Conservation (phyloP, 1,140 invertebrate species). For the Dinoponera quadriceps region DNA sequence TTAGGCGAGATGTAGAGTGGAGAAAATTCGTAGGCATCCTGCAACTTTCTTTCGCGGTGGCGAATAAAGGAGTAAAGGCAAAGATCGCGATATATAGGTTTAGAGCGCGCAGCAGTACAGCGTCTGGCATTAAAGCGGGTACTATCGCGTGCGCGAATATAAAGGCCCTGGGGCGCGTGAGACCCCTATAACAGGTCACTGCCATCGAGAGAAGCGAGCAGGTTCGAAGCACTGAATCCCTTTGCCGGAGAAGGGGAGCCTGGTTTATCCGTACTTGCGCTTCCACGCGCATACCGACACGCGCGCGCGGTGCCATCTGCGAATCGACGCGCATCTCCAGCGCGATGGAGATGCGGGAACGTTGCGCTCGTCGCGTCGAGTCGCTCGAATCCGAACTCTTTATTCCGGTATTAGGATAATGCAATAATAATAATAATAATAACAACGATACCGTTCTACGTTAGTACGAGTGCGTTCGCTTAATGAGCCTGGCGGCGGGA, state of each 20-base stretch:
- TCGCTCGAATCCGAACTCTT: not conserved
- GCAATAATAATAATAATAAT: too few species aligned
- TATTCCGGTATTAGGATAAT: too few species aligned
- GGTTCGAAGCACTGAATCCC: slow-evolving; percentile 71
- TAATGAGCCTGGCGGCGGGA: too few species aligned
- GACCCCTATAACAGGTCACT: slow-evolving; percentile 75
- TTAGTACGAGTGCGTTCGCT: not conserved
- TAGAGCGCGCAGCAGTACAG: slow-evolving; percentile 27
- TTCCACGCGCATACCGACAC: slow-evolving; percentile 53
- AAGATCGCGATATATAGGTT: slow-evolving; percentile 35
- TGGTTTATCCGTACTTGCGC: slow-evolving; percentile 55
- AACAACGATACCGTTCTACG: not conserved
- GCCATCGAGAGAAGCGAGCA: slow-evolving; percentile 76
- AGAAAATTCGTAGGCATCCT: not conserved
- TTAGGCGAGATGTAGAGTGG: not conserved
- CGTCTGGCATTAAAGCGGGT: slow-evolving; percentile 69
- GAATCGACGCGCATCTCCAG: slow-evolving; percentile 1
- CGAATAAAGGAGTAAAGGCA: slow-evolving; percentile 19
- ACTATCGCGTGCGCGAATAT: slow-evolving; percentile 63
- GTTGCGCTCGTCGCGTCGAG: not conserved
- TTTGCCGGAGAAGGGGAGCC: slow-evolving; percentile 77
- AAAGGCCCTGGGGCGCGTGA: slow-evolving; percentile 63
- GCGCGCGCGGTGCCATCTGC: slow-evolving; percentile 1
- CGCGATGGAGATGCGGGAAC: too few species aligned
- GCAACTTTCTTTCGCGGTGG: slow-evolving; percentile 16